Evolutionary conservation across 2,888 invertebrate genomes (phyloP), one percentile per base, ranked within the genome.

Genomic region (Timema podura): DNA sequence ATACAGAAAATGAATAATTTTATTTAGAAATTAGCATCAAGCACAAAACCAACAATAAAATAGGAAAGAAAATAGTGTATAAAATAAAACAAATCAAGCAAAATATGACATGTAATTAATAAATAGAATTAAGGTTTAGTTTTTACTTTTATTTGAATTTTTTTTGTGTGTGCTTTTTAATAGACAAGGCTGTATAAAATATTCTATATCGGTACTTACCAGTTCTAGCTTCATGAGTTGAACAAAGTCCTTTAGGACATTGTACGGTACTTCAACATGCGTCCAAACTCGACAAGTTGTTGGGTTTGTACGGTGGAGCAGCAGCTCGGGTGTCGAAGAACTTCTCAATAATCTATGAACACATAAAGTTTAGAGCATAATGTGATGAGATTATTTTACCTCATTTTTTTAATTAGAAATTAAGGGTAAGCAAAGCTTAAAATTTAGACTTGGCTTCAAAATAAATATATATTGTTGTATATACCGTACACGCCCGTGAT

Each of bases 271-370:
- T 91, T 92, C 77, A 96, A 84, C 80, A 95, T 89, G 72, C 90
- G 88, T 71, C 91, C 90, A 83, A 96, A 96, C 95, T 93, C 75
- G 90, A 89, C 76, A 97, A 85, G 6, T 94, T 90, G 77, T 93
- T 93, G 5, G 94, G 93, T 78, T 96, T 93, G 83, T 93, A 97
- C 0, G 97, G 96, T 5, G 95, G 92, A 16, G 92, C 89, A 9
- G 92, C 93, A 49, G 95, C 95, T 80, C 94, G 87, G 44, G 89
- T 87, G 79, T 96, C 95, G 83, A 97, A 97, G 84, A 95, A 97
- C 79, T 92, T 92, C 82, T 97, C 96, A 78, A 97, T 87, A 69
- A 93, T 88, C 88, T 91, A 81, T 44, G 47, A 65, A 70, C 64
- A 70, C 66, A 7, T 10, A 54, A 68, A 65, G 68, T 11, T 0